Percentiles rank a stretch among this genome's conserved stretches.
Conservation (phyloP, 2,888 invertebrate genomes). For the Celastrina argiolus region DNA sequence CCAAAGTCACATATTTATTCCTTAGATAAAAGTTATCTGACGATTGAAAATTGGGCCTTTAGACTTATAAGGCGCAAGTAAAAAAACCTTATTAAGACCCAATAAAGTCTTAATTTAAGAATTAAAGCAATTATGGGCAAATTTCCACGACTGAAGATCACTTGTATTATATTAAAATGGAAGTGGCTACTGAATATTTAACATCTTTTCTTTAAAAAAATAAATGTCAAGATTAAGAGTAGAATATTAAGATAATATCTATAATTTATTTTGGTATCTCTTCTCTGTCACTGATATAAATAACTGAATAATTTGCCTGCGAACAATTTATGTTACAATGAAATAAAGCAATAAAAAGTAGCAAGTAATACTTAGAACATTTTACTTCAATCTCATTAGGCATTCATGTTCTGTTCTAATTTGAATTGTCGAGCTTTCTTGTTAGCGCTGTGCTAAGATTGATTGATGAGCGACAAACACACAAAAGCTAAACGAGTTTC, state of each 20-base stretch:
- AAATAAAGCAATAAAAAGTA: too few species aligned
- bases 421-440: not conserved
- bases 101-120: too few species aligned
- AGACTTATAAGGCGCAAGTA: too few species aligned
- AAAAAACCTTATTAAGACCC: too few species aligned
- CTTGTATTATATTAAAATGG: not conserved
- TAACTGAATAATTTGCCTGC: too few species aligned
- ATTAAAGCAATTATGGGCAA: too few species aligned
- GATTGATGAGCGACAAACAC: slow-evolving; percentile 6
- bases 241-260: not conserved
- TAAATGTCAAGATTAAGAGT: not conserved
- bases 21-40: too few species aligned
- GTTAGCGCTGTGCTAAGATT: not conserved
- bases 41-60: too few species aligned
- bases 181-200: slow-evolving; percentile 1
- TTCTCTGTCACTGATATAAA: too few species aligned
- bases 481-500: not conserved
- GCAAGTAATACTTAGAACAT: not conserved
- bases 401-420: not conserved
- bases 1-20: too few species aligned
- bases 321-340: too few species aligned
- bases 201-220: not conserved
- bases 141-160: too few species aligned
- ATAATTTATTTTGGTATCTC: not conserved
- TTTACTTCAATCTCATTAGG: not conserved